These are phyloP conservation scores for Suncus etruscus DNA, from an alignment of 2,113 vertebrate species.

Conservation along the genomic window DNA sequence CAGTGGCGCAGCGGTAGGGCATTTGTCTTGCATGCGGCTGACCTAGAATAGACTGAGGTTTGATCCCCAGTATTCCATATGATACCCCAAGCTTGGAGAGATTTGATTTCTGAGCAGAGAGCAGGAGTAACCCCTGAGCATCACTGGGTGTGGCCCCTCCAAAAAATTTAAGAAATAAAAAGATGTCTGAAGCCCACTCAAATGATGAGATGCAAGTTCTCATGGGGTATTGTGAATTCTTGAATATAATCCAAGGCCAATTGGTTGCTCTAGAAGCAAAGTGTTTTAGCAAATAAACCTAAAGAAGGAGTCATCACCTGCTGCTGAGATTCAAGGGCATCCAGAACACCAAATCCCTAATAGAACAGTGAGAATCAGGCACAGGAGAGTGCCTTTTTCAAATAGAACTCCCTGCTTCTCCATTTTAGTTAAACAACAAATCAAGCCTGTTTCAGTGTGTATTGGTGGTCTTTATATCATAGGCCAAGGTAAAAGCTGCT, in stretches of 20 bases:
- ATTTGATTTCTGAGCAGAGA: too few species aligned
- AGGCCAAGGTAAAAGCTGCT: background rate
- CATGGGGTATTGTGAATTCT: too few species aligned
- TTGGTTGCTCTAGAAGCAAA: background rate
- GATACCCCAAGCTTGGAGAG: too few species aligned
- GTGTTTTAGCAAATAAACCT: background rate
- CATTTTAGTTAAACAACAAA: constrained; percentile 7
- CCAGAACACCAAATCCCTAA: background rate
- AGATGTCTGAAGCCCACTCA: background rate
- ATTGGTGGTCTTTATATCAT: background rate
- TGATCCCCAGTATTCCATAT: too few species aligned
- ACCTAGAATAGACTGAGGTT: too few species aligned
- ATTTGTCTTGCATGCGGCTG: too few species aligned
- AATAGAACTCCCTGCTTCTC: background rate
- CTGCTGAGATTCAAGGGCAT: background rate
- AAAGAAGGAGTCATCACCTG: background rate
- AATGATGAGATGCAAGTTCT: background rate
- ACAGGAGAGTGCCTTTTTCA: background rate
- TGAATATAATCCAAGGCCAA: background rate
- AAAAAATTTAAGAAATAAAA: too few species aligned
- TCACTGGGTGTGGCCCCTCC: too few species aligned
- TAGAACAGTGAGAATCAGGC: background rate
- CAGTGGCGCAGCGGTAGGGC: too few species aligned
- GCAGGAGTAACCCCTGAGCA: too few species aligned
- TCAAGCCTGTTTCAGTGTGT: background rate